Evolutionary conservation across 2,113 vertebrate genomes (phyloP), one percentile per base, ranked within the genome.

Genomic region (Etheostoma cragini): DNA sequence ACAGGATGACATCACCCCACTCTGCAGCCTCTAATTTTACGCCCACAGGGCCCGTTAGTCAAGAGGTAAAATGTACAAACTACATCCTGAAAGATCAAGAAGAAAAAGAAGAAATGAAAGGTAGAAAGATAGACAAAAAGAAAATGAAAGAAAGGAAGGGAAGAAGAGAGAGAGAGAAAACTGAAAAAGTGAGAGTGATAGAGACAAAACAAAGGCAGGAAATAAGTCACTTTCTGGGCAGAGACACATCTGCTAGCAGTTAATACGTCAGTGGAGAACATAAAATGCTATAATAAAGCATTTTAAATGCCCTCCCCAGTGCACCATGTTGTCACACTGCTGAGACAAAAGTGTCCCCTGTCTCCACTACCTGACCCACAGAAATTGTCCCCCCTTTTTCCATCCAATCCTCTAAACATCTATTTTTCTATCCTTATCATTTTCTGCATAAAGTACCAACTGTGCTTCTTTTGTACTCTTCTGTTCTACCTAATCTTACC

Each of bases 241-340:
- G 87, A 81, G 75, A 66, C 82, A 91, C 93, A 93, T 94, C 92
- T 93, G 92, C 66, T 87, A 52, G 82, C 85, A 91, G 85, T 94
- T 93, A 92, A 89, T 91, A 83, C 30, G 82, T 86, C 91, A 91
- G 84, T 71, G 17, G 74, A 72, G 83, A 81, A 78, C 83, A 88
- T 85, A 88, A 91, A 90, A 73, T 45, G 72, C 69, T 45, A 62
- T 58, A 89, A 82, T 33, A 30, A 54, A 75, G 72, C 75, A 67
- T n/a, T n/a, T n/a, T n/a, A n/a, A n/a, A n/a, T n/a, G n/a, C 60
- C 65, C 72, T 65, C 52, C 87, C n/a, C 64, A 60, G 33, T 67
- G 67, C 70, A 73, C 54, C 62, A 49, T 16, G 76, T 49, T 76
- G 75, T 87, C 73, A 71, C 61, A 54, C 71, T 64, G 67, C 54